phyloP scores from a whole-genome alignment of 2,888 invertebrate genomes.

The Xestoiulus laeticollis region DNA sequence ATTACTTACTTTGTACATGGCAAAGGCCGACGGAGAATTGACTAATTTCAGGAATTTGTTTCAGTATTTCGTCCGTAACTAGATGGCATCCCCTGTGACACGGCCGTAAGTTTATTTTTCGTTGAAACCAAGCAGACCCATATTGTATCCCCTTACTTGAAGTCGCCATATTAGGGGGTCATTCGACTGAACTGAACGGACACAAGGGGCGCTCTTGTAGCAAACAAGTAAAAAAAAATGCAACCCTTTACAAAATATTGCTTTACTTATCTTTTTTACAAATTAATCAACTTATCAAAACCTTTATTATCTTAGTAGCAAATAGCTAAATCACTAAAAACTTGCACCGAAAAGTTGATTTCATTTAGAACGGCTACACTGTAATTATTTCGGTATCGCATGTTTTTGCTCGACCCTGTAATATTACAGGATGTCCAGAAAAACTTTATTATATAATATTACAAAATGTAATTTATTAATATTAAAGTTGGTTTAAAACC shows the following conservation, averaged over 20 bases:
- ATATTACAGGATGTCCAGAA: not conserved
- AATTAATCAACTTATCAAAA: not conserved
- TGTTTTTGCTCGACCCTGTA: not conserved
- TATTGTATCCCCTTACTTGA: slow-evolving; percentile 86
- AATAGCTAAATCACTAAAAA: not conserved
- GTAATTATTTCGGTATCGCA: not conserved
- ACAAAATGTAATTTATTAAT: too few species aligned
- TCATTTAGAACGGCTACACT: not conserved
- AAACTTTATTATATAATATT: not conserved
- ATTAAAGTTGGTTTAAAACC: too few species aligned
- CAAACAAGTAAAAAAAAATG: not conserved
- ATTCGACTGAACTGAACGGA: not conserved
- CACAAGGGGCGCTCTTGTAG: slow-evolving; percentile 39
- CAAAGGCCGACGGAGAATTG: slow-evolving; percentile 95
- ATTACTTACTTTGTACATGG: slow-evolving; percentile 93
- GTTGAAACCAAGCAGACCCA: slow-evolving; percentile 98
- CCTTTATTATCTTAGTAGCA: not conserved
- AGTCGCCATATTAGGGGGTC: slow-evolving; percentile 65
- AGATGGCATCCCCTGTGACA: slow-evolving; percentile 97
- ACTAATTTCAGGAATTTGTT: slow-evolving; percentile 85
- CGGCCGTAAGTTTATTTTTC: slow-evolving; percentile 93
- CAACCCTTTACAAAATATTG: not conserved
- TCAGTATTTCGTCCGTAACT: slow-evolving; percentile 94
- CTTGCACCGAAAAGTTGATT: not conserved
- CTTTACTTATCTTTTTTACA: not conserved